phyloP scores from a whole-genome alignment of 2,797 vertebrate genomes.

The Diplodus sargus region DNA sequence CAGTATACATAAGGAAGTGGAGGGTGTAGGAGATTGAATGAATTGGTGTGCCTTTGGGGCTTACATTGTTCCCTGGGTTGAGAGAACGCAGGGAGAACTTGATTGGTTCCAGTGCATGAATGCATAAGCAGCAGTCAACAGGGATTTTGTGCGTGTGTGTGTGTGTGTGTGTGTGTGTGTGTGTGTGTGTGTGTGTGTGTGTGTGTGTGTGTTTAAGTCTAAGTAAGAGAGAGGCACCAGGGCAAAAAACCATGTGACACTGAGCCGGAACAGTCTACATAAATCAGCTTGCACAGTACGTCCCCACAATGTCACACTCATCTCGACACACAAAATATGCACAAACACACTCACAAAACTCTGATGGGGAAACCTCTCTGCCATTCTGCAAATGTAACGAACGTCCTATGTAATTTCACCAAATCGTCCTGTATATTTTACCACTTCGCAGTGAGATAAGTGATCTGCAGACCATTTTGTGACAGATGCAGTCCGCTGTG shows the following conservation, averaged over 20 bases:
- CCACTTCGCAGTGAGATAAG: slow-evolving; percentile 14
- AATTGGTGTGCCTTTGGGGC: slow-evolving; percentile 4
- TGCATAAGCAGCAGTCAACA: slow-evolving; percentile 37
- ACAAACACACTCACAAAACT: slow-evolving; percentile 10
- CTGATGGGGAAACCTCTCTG: slow-evolving; percentile 1
- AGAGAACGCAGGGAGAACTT: slow-evolving; percentile 2
- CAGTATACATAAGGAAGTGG: not conserved
- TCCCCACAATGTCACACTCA: slow-evolving; percentile 27
- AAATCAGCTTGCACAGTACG: slow-evolving; percentile 22
- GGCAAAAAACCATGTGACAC: slow-evolving; percentile 30
- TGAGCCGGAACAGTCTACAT: slow-evolving; percentile 21
- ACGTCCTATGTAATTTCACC: not conserved
- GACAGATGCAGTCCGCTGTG: not conserved
- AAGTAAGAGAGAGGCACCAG: not conserved
- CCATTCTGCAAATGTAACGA: slow-evolving; percentile 7
- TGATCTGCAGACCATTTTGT: slow-evolving; percentile 5
- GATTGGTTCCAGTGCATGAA: slow-evolving; percentile 48
- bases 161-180: not conserved
- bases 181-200: slow-evolving; percentile 4
- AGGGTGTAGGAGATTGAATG: slow-evolving; percentile 18
- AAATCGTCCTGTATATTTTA: slow-evolving; percentile 14
- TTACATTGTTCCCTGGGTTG: slow-evolving; percentile 1
- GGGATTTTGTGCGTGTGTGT: slow-evolving; percentile 17
- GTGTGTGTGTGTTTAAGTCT: slow-evolving; percentile 11
- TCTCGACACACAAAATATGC: slow-evolving; percentile 2